Percentiles rank a stretch among this genome's conserved stretches.
Evolutionary conservation across 2,113 vertebrate genomes (phyloP).

Genomic region (Daphoenositta chrysoptera): DNA sequence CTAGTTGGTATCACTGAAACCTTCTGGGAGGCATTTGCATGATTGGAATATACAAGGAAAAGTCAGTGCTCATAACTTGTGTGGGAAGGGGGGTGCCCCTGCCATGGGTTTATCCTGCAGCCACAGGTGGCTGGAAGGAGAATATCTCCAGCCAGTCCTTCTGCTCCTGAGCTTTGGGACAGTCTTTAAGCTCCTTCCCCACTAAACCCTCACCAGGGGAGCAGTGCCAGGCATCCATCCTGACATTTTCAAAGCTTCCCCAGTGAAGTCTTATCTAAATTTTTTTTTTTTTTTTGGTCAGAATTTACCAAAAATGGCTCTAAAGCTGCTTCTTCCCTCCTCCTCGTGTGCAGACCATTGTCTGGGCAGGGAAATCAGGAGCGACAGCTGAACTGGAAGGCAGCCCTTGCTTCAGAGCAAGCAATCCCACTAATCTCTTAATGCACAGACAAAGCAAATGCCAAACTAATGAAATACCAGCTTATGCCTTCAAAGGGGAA

Average conservation of each 20-base stretch:
- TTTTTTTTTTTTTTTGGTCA: not conserved
- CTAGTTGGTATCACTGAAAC: not conserved
- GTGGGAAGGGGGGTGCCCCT: not conserved
- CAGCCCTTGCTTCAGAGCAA: not conserved
- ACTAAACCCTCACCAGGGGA: not conserved
- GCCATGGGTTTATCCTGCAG: not conserved
- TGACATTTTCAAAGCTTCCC: not conserved
- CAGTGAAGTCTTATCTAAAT: not conserved
- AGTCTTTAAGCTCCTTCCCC: not conserved
- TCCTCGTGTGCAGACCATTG: not conserved
- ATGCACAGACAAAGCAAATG: constrained; percentile 47
- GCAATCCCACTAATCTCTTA: constrained; percentile 18
- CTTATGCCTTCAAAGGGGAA: not conserved
- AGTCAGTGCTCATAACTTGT: not conserved
- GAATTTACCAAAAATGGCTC: not conserved
- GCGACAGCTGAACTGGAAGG: not conserved
- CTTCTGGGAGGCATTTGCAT: not conserved
- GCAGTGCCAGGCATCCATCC: not conserved
- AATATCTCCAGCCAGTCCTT: accelerated
- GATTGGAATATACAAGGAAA: not conserved
- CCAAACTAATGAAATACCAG: not conserved
- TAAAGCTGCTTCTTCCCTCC: not conserved
- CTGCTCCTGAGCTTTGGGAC: not conserved
- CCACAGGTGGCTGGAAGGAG: not conserved
- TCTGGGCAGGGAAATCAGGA: not conserved